phyloP scores from a whole-genome alignment of 2,888 invertebrate genomes.

The Xylota segnis region DNA sequence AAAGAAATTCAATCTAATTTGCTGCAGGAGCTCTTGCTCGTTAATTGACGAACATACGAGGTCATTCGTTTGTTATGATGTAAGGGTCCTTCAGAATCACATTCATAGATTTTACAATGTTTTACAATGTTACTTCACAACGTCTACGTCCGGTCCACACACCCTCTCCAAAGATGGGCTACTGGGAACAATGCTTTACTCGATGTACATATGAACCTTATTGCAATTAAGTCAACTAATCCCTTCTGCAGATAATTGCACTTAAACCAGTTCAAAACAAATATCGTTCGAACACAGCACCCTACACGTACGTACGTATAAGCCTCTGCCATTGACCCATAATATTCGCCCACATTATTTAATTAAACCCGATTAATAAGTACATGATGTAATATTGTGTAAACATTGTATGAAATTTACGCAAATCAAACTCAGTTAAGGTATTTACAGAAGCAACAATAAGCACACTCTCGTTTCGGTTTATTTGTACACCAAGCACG shows the following conservation, averaged over 20 bases:
- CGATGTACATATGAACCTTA: too few species aligned
- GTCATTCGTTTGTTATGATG: too few species aligned
- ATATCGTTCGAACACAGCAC: neutral
- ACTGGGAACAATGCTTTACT: too few species aligned
- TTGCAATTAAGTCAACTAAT: too few species aligned
- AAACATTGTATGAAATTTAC: constrained; percentile 48
- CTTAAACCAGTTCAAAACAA: neutral
- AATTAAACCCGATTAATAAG: constrained; percentile 47
- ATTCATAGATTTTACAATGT: too few species aligned
- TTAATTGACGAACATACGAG: too few species aligned
- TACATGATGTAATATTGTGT: constrained; percentile 53
- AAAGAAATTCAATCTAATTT: too few species aligned
- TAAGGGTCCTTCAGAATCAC: too few species aligned
- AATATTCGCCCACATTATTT: constrained; percentile 56
- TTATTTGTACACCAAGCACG: constrained; percentile 35
- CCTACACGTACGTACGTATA: neutral
- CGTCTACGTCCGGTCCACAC: too few species aligned
- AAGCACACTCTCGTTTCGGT: constrained; percentile 23
- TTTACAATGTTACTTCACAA: too few species aligned
- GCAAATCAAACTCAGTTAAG: constrained; percentile 40
- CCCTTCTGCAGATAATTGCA: neutral
- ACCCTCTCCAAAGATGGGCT: too few species aligned
- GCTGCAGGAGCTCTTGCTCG: too few species aligned
- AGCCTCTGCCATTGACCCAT: constrained; percentile 51
- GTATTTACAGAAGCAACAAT: constrained; percentile 42